Conservation (phyloP, 2,113 vertebrate species). For the Bagarius yarrelli region DNA sequence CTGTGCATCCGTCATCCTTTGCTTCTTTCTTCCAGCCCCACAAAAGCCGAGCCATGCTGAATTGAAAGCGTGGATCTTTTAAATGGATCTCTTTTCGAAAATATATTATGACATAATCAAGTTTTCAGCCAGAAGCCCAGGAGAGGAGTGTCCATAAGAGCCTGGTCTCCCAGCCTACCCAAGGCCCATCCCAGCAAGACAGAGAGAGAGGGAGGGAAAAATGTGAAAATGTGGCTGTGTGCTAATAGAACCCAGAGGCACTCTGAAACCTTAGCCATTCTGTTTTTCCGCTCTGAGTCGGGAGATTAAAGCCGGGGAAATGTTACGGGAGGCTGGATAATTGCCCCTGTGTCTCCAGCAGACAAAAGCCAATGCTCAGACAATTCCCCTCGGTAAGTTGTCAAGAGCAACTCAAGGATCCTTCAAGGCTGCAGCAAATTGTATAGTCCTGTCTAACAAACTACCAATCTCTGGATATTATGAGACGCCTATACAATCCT, state of each 20-base stretch:
- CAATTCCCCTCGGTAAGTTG: constrained; percentile 70
- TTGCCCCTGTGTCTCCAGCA: constrained; percentile 69
- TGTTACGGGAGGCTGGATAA: constrained; percentile 77
- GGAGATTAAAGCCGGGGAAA: constrained; percentile 78
- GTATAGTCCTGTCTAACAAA: constrained; percentile 77
- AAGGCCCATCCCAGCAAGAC: constrained; percentile 47
- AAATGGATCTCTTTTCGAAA: constrained; percentile 74
- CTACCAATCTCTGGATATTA: constrained; percentile 76
- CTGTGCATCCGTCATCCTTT: constrained; percentile 64
- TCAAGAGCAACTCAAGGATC: constrained; percentile 73
- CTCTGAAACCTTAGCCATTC: constrained; percentile 73
- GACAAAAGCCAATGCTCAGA: constrained; percentile 75
- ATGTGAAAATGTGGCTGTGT: constrained; percentile 57
- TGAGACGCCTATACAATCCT: constrained; percentile 69
- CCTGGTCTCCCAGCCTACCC: constrained; percentile 61
- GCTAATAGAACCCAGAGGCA: constrained; percentile 78
- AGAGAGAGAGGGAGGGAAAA: too few relatives aligned
- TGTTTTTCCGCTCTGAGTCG: constrained; percentile 71
- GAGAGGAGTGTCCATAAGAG: constrained; percentile 71
- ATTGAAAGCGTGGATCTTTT: constrained; percentile 72
- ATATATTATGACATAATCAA: constrained; percentile 79
- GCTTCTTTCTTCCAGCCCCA: constrained; percentile 60
- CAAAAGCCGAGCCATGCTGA: constrained; percentile 66
- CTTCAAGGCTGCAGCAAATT: constrained; percentile 73
- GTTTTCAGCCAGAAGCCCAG: constrained; percentile 72